Evolutionary conservation across 2,888 invertebrate genomes (phyloP), one percentile per base, ranked within the genome.

Genomic region (Metallyticus violacea): DNA sequence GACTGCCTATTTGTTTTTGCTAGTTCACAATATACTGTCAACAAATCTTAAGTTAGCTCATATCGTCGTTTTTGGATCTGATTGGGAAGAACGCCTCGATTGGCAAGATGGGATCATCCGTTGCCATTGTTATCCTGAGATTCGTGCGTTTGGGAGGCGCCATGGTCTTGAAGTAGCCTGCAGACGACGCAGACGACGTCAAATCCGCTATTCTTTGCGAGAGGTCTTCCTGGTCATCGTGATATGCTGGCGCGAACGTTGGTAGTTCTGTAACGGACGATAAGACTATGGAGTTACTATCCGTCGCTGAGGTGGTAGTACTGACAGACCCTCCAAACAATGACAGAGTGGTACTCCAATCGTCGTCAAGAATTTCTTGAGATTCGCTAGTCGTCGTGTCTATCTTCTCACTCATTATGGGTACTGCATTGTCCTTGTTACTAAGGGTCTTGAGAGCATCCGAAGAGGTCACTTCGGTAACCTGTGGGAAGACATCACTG

Each of bases 51-150:
- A 62, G 15, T 62, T 83, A 83, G 7, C n/a, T 83, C 28, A 25
- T 26, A 15, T 77, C 77, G 7, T 25, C 82, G 26, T 27, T 94
- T 91, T 94, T 94, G 89, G 95, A 94, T 82, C 96, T 91, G 90
- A 95, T 95, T 26, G 96, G 95, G 90, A 97, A 96, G 91, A 96
- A 96, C 0, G 96, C 96, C 91, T 96, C 96, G 88, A 97, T 95
- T 0, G 97, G 96, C 84, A 97, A 92, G 85, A 96, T 96, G 0
- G 96, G 96, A 90, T 96, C 96, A 89, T 96, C 96, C 0, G 96
- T 96, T 0, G 95, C 94, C 91, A 96, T 94, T 27, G 95, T 95
- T 89, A 96, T 95, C 89, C 95, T 95, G 89, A 93, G 94, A 4
- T 95, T 94, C 90, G 95, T 94, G 89, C 94, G 79, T 62, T 62